These are phyloP conservation scores for Tupaia chinensis DNA, from an alignment of 2,113 vertebrate species.

Conservation along the genomic window DNA sequence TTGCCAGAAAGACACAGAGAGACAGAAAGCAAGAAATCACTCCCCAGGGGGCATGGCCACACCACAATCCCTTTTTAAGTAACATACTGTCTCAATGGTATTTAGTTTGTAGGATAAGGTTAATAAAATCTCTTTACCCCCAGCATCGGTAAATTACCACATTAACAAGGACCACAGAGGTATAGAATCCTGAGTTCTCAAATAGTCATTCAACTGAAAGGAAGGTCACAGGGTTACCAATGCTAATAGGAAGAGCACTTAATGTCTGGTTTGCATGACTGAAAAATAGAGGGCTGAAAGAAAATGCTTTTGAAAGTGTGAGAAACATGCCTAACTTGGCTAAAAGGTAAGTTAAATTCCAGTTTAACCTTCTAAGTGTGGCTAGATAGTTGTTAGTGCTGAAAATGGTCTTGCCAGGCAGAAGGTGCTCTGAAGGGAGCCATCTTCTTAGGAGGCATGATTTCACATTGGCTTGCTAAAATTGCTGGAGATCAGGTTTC, in stretches of 20 bases:
- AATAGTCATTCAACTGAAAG: slow-evolving; percentile 36
- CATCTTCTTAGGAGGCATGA: background rate
- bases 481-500: background rate
- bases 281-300: slow-evolving; percentile 30
- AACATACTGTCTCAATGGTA: slow-evolving; percentile 7
- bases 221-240: slow-evolving; percentile 17
- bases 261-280: slow-evolving; percentile 18
- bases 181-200: slow-evolving; percentile 5
- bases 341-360: slow-evolving; percentile 28
- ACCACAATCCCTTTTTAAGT: background rate
- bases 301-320: slow-evolving; percentile 22
- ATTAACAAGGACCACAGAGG: slow-evolving; percentile 35
- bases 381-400: background rate
- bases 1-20: no score
- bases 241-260: slow-evolving; percentile 45
- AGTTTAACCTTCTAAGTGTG: slow-evolving; percentile 1
- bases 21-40: no score
- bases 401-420: background rate
- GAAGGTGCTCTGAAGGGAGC: background rate
- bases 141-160: background rate
- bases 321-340: slow-evolving; percentile 49
- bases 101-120: slow-evolving; percentile 41
- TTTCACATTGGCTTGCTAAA: background rate
- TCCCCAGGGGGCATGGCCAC: no score
- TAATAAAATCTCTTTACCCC: background rate